Conservation (phyloP, 2,888 invertebrate species). For the Chrysolina oricalcia region DNA sequence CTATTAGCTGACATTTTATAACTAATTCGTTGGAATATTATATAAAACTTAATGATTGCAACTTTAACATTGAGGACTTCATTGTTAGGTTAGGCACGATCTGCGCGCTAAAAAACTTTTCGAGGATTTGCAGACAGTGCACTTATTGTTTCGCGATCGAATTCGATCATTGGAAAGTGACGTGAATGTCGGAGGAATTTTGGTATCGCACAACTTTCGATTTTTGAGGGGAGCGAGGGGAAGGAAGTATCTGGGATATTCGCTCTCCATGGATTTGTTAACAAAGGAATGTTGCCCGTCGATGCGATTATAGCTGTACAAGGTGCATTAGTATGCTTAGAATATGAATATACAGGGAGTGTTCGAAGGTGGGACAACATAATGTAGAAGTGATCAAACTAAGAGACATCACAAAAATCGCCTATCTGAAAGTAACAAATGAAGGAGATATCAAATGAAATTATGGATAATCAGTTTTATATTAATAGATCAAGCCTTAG, state of each 20-base stretch:
- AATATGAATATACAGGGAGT: no score
- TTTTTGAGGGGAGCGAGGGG: not conserved
- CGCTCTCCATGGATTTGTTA: not conserved
- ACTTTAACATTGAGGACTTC: slow-evolving; percentile 38
- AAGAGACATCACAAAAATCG: no score
- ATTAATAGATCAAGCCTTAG: no score
- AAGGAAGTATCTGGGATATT: not conserved
- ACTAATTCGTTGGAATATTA: slow-evolving; percentile 48
- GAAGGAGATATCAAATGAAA: no score
- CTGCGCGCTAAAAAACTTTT: slow-evolving; percentile 14
- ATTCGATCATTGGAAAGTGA: slow-evolving; percentile 32
- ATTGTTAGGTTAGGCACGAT: slow-evolving; percentile 25
- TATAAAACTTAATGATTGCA: slow-evolving; percentile 43
- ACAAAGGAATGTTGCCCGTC: not conserved
- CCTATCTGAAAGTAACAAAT: no score
- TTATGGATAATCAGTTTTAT: no score
- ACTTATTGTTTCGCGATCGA: slow-evolving; percentile 29
- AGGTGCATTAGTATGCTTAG: no score
- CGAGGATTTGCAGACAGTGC: slow-evolving; percentile 31
- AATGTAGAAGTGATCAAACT: no score
- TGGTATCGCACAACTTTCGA: slow-evolving; percentile 26
- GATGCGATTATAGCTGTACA: no score
- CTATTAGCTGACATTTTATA: slow-evolving; percentile 49
- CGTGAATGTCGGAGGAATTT: slow-evolving; percentile 26
- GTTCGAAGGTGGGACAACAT: no score